Conservation (phyloP, 2,797 vertebrate genomes). For the Amazonetta brasiliensis region DNA sequence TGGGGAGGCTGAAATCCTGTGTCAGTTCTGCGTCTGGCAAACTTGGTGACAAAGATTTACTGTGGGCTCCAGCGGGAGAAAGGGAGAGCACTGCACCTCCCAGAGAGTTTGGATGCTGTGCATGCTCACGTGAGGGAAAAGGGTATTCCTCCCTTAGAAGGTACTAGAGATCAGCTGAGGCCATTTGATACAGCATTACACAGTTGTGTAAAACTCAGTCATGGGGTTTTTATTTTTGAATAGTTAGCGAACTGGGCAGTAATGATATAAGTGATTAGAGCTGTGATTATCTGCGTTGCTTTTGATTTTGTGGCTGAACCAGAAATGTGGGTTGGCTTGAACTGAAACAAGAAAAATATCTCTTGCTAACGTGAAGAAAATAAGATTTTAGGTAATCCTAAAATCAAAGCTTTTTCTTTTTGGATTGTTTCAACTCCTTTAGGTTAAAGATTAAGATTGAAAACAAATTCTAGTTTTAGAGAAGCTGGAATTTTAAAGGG, state of each 20-base stretch:
- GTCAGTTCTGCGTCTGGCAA: not conserved
- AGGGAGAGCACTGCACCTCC: not conserved
- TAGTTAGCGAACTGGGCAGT: not conserved
- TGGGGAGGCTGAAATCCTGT: not conserved
- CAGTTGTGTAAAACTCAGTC: not conserved
- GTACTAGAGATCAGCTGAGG: not conserved
- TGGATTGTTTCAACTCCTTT: not conserved
- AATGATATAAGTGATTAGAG: not conserved
- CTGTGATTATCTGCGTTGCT: not conserved
- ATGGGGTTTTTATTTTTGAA: not conserved
- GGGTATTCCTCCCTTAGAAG: not conserved
- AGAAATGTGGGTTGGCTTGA: not conserved
- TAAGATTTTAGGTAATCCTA: not conserved
- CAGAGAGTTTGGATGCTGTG: not conserved
- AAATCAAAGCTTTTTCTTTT: not conserved
- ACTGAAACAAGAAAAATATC: not conserved
- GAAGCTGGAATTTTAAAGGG: not conserved
- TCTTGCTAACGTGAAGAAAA: not conserved
- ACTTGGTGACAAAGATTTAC: not conserved
- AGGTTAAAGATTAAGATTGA: not conserved
- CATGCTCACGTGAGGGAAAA: not conserved
- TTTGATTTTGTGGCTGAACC: conserved; percentile 20
- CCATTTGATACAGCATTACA: not conserved
- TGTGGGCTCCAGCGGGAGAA: not conserved
- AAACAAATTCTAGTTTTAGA: not conserved